Base-by-base conservation (phyloP, 2,797 vertebrate species). In the Cryptoprocta ferox region DNA sequence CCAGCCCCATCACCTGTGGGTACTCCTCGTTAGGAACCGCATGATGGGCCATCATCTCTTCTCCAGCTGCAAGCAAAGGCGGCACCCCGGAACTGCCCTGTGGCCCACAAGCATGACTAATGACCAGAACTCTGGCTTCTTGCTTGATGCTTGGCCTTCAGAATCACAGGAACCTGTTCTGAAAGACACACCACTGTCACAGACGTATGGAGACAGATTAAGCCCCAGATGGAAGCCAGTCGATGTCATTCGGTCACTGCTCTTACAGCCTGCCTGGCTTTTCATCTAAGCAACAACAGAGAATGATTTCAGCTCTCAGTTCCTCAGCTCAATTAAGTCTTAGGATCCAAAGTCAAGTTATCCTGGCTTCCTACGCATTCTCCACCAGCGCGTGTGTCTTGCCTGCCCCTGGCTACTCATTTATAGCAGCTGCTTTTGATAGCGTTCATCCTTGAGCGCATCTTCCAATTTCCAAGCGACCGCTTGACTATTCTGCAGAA, bases 161-260 rank as follows among this genome's bases (percentile, higher is more conserved):
- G 73, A 83, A 71, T 88, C 65, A 90, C 2, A 9, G 4, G 50
- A 95, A 86, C 66, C 82, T 83, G 56, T 53, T 83, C 56, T 50
- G 68, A 95, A 96, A 94, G 61, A 95, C 19, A 61, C 32, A 63
- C 37, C 42, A 78, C 53, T 76, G 90, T 91, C 63, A 37, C 84
- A 82, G 50, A 86, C 3, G 16, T 71, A 42, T 12, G n/a, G n/a
- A 68, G 76, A 96, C 75, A 87, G 85, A 93, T 91, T 79, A 91
- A 63, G 82, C 79, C 94, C 96, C 89, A 93, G 93, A 95, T 42
- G 73, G 84, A 97, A 92, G 81, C 39, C 37, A 75, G 73, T 79
- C 80, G 30, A 18, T 45, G 84, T 94, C 94, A 84, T 26, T 95
- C 15, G 53, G 93, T 75, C 87, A 90, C 91, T 86, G 35, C 92